These are phyloP conservation scores for Drosophila jambulina DNA, from an alignment of 1,140 invertebrate genomes.

Conservation along the genomic window DNA sequence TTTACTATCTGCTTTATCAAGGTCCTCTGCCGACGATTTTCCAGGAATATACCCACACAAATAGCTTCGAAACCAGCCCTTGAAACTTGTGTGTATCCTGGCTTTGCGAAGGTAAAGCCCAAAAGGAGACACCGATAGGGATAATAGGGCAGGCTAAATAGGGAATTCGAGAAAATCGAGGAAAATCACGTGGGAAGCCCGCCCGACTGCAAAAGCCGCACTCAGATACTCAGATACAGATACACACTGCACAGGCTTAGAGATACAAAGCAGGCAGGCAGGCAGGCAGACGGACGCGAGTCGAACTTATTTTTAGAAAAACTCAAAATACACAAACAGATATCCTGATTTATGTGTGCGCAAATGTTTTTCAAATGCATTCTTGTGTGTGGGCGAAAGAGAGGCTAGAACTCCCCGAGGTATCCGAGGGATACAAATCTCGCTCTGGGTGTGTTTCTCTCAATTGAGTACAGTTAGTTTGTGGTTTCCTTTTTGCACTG, in stretches of 20 bases:
- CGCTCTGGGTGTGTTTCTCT: neutral
- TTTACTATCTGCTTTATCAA: conserved; percentile 29
- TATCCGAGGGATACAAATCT: conserved; percentile 24
- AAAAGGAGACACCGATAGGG: conserved; percentile 65
- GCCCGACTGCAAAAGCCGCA: conserved; percentile 62
- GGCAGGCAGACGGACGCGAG: conserved; percentile 10
- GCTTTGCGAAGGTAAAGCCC: conserved; percentile 78
- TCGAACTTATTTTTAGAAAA: conserved; percentile 79
- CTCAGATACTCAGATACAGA: conserved; percentile 45
- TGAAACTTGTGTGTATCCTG: conserved; percentile 56
- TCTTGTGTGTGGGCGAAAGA: conserved; percentile 47
- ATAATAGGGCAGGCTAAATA: conserved; percentile 47
- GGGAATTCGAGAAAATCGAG: conserved; percentile 52
- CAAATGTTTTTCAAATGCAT: conserved; percentile 41
- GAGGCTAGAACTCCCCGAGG: conserved; percentile 8
- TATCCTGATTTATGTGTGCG: conserved; percentile 56
- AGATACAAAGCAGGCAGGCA: conserved; percentile 28
- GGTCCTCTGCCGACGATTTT: conserved; percentile 36
- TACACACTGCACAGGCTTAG: conserved; percentile 12
- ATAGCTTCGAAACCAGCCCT: conserved; percentile 59
- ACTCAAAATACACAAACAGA: conserved; percentile 34
- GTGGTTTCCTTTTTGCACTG: conserved; percentile 59
- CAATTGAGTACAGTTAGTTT: conserved; percentile 65
- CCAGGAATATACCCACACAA: conserved; percentile 58
- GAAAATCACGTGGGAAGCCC: conserved; percentile 77